These are phyloP conservation scores for Monoplex corrugatus DNA, from an alignment of 2,888 invertebrate genomes.

Conservation along the genomic window DNA sequence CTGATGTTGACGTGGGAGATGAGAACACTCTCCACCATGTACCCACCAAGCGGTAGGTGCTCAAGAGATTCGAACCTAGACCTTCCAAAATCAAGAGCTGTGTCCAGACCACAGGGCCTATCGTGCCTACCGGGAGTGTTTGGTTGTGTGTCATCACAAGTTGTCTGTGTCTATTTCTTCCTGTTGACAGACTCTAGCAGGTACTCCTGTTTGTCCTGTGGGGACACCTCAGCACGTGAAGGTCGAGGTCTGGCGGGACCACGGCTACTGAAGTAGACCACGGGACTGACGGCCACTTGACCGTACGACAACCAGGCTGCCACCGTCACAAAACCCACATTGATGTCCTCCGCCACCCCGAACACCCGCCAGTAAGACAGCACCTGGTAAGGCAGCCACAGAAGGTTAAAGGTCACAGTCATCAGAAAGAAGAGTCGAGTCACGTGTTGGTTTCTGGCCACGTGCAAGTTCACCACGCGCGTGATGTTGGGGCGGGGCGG, in stretches of 20 bases:
- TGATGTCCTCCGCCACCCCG: slow-evolving; percentile 56
- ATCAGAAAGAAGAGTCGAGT: slow-evolving; percentile 73
- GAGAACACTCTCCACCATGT: no score
- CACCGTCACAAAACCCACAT: slow-evolving; percentile 63
- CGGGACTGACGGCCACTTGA: slow-evolving; percentile 73
- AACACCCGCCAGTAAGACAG: slow-evolving; percentile 72
- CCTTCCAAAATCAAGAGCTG: no score
- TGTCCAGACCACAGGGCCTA: no score
- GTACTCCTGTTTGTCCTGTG: slow-evolving; percentile 59
- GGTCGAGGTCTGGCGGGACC: slow-evolving; percentile 48
- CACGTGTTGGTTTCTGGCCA: slow-evolving; percentile 74
- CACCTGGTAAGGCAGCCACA: slow-evolving; percentile 75
- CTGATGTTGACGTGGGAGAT: no score
- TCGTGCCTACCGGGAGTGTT: no score
- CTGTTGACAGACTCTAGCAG: slow-evolving; percentile 58
- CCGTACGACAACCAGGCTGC: slow-evolving; percentile 73
- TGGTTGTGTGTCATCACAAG: no score
- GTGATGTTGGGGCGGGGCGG: slow-evolving; percentile 63
- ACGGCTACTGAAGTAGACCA: slow-evolving; percentile 66
- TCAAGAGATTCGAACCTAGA: no score
- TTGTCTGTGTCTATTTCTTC: slow-evolving; percentile 42
- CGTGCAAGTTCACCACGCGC: slow-evolving; percentile 70
- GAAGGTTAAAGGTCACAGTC: slow-evolving; percentile 65
- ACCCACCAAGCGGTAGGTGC: no score
- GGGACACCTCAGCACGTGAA: slow-evolving; percentile 48